Evolutionary conservation across 2,888 invertebrate genomes (phyloP).

Genomic region (Anodontia alba): DNA sequence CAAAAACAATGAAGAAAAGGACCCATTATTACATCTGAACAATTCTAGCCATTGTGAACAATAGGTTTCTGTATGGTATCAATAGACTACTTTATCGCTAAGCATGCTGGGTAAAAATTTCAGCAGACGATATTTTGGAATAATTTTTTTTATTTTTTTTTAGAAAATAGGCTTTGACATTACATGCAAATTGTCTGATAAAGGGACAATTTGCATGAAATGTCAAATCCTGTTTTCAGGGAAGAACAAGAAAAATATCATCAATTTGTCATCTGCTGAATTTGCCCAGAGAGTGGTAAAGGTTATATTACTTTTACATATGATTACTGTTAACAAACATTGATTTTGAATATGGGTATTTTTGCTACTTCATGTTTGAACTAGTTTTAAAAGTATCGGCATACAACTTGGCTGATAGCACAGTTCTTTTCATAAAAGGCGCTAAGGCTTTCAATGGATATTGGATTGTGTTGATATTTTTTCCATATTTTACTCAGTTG

Average conservation of each 20-base stretch:
- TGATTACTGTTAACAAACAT: constrained; percentile 8
- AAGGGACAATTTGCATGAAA: too few species aligned
- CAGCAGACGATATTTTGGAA: too few species aligned
- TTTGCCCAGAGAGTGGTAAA: too few species aligned
- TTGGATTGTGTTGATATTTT: constrained; percentile 6
- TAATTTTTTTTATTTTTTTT: too few species aligned
- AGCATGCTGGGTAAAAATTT: too few species aligned
- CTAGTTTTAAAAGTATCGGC: constrained; percentile 12
- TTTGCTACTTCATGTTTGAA: background rate
- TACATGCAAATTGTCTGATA: too few species aligned
- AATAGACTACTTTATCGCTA: background rate
- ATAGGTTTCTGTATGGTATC: background rate
- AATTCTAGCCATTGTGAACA: constrained; percentile 1
- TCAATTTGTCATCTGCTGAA: too few species aligned
- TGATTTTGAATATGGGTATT: constrained; percentile 2
- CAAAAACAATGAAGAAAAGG: background rate
- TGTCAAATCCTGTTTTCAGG: too few species aligned
- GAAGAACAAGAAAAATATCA: too few species aligned
- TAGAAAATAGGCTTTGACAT: too few species aligned
- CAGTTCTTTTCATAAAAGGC: constrained; percentile 2
- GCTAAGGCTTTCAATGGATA: constrained; percentile 5
- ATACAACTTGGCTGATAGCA: background rate
- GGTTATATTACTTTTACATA: constrained; percentile 8
- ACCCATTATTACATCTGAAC: background rate
- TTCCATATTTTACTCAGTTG: background rate